Evolutionary conservation across 2,888 invertebrate species (phyloP).

Genomic region (Drosophila histrio): DNA sequence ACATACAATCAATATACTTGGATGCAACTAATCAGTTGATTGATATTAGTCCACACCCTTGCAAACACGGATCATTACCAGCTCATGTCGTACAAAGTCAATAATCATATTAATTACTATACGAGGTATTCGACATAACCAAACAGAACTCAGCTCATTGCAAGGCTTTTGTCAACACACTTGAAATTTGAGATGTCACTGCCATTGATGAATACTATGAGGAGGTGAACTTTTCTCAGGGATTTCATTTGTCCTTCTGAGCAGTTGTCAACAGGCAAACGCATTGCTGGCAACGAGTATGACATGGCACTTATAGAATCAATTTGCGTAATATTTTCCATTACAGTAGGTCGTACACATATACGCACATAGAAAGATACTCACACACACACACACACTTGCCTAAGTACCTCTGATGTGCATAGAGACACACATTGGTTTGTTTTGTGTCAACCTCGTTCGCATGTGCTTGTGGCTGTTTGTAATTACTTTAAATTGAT

Average conservation of each 20-base stretch:
- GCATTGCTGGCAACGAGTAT: constrained; percentile 30
- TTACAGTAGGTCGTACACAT: constrained; percentile 40
- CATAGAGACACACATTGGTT: constrained; percentile 30
- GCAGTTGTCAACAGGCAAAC: constrained; percentile 44
- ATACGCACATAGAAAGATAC: constrained; percentile 2
- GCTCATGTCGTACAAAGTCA: constrained; percentile 41
- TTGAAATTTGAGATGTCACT: constrained; percentile 33
- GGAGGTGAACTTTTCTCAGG: constrained; percentile 12
- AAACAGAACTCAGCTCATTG: constrained; percentile 26
- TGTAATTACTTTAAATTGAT: constrained; percentile 80
- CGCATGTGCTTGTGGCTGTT: constrained; percentile 72
- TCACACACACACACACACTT: background rate
- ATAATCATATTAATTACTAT: constrained; percentile 68
- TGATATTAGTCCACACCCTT: constrained; percentile 57
- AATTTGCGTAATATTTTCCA: constrained; percentile 66
- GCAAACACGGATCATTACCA: constrained; percentile 31
- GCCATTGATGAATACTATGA: constrained; percentile 1
- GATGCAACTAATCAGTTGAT: constrained; percentile 63
- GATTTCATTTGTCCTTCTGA: constrained; percentile 33
- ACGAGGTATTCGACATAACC: constrained; percentile 27
- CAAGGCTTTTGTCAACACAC: constrained; percentile 52
- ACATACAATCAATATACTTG: constrained; percentile 4
- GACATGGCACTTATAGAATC: constrained; percentile 59
- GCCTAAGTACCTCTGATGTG: constrained; percentile 18
- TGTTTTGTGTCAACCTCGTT: constrained; percentile 44